phyloP scores from a whole-genome alignment of 2,797 vertebrate genomes.

The Acomys russatus region DNA sequence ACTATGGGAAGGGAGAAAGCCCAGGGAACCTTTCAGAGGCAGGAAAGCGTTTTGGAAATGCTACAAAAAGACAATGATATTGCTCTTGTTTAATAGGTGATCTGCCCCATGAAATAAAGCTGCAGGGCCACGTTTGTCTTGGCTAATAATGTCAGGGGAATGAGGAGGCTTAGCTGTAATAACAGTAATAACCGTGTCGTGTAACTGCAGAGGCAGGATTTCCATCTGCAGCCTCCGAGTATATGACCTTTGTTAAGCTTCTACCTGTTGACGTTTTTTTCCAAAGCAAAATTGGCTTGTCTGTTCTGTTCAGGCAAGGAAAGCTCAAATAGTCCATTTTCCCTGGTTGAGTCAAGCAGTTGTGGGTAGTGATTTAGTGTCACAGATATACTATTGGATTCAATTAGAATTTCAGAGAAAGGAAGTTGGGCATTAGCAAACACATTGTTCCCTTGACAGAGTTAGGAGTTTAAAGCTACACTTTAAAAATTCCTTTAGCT shows the following conservation, averaged over 20 bases:
- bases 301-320: conserved; percentile 69
- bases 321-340: conserved; percentile 68
- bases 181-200: conserved; percentile 84
- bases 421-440: conserved; percentile 64
- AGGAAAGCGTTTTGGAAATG: conserved; percentile 77
- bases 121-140: conserved; percentile 84
- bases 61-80: conserved; percentile 72
- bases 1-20: conserved; percentile 52
- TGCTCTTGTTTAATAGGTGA: conserved; percentile 83
- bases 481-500: conserved; percentile 27
- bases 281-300: conserved; percentile 81
- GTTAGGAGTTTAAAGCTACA: conserved; percentile 43
- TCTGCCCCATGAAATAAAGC: conserved; percentile 78
- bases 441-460: conserved; percentile 8
- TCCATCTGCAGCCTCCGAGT: conserved; percentile 81
- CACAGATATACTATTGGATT: conserved; percentile 49
- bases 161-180: conserved; percentile 85
- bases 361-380: conserved; percentile 68
- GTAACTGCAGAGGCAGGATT: conserved; percentile 81
- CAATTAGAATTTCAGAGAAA: conserved; percentile 73
- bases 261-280: conserved; percentile 84
- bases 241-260: conserved; percentile 79
- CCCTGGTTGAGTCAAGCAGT: conserved; percentile 67
- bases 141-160: conserved; percentile 84
- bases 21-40: conserved; percentile 70